Base-by-base conservation (phyloP, 2,888 invertebrate genomes). In the Tridacna crocea region DNA sequence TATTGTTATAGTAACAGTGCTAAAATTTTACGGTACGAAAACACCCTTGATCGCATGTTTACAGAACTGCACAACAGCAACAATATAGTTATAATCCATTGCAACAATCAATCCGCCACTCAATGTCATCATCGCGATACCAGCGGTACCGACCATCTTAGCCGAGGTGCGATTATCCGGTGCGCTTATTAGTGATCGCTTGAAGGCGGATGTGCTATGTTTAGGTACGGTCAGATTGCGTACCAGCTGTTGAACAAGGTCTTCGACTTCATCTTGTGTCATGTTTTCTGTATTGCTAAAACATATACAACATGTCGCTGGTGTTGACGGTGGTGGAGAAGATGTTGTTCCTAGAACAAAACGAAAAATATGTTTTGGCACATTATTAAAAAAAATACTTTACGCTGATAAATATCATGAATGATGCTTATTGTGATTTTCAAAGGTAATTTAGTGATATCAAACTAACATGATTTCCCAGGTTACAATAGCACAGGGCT, bases 1-100 rank as follows among this genome's bases (percentile, higher is more conserved):
- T 36, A 2, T 4, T 36, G 36, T 36, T 8, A 36, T 4, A 36
- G 8, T 8, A 36, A 36, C 36, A 36, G 36, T 36, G 36, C 36
- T 36, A 36, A 55, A 15, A 55, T 15, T 55, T 19, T 55, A 55
- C 55, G 17, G 6, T 55, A 55, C 0, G 19, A 65, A 65, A 12
- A 46, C 0, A 46, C 36, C n/a, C 11, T 17, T n/a, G 51, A 73
- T n/a, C 17, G 58, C 8, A 60, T 58, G 61, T 65, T 72, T 80
- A n/a, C 61, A 51, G 48, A 76, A 75, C 26, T 75, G 61, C 19
- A 47, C 36, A 17, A 70, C 63, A 22, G 22, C 63, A 22, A 80
- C 46, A n/a, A 80, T 80, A 55, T 76, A 61, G 46, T n/a, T 65
- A n/a, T 36, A 46, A 22, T 80, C 80, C 80, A 80, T 80, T 3